Evolutionary conservation across 2,888 invertebrate species (phyloP).

Genomic region (Synergus umbraculus): DNA sequence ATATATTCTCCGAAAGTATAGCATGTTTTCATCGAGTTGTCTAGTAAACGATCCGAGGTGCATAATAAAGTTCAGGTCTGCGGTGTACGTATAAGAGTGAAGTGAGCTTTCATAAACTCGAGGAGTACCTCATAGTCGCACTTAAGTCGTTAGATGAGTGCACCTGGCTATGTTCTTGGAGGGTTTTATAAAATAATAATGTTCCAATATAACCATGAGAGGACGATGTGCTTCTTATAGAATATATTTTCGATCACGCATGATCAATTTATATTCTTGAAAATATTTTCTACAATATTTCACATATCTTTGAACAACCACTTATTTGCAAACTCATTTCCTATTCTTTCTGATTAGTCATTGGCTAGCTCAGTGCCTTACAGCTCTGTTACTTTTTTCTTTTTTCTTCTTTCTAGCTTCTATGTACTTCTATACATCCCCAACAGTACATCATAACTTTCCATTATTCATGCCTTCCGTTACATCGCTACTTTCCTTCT

Average conservation of each 20-base stretch:
- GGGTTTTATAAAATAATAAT: constrained; percentile 49
- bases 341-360: constrained; percentile 28
- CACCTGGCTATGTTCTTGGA: constrained; percentile 54
- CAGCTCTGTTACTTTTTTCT: not conserved
- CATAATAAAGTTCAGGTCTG: constrained; percentile 38
- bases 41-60: constrained; percentile 25
- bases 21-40: constrained; percentile 30
- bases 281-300: too few species aligned
- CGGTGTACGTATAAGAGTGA: constrained; percentile 1
- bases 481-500: not conserved
- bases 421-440: not conserved
- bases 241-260: constrained; percentile 42
- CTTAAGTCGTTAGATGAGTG: constrained; percentile 49
- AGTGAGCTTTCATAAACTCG: constrained; percentile 47
- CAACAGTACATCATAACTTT: not conserved
- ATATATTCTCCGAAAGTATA: constrained; percentile 11
- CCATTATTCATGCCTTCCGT: not conserved
- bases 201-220: constrained; percentile 15
- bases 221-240: constrained; percentile 6
- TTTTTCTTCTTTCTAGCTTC: not conserved
- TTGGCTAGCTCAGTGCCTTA: not conserved
- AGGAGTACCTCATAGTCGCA: constrained; percentile 45
- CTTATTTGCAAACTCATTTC: constrained; percentile 34
- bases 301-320: not conserved
- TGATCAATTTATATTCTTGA: too few species aligned